A percentile compares a stretch with the other conserved stretches of the same genome.
Evolutionary conservation across 2,113 vertebrate species (phyloP).

Genomic region (Oryzias curvinotus): DNA sequence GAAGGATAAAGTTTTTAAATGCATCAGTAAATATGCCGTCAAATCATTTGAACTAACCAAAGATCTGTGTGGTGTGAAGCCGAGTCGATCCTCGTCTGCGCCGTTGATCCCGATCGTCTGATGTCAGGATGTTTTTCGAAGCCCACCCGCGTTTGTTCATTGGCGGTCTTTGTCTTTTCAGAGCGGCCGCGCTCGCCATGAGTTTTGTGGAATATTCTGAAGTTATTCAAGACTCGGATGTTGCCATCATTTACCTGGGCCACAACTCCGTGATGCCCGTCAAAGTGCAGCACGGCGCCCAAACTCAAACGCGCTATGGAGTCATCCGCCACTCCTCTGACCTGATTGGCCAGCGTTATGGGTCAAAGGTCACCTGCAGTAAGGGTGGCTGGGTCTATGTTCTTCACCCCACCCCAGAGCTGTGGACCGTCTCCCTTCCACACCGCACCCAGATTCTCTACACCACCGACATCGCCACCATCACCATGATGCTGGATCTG

Average conservation of each 20-base stretch:
- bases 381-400: constrained; percentile 96
- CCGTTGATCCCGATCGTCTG: no score
- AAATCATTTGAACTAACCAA: no score
- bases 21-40: no score
- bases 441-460: constrained; percentile 98
- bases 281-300: constrained; percentile 85
- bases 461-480: constrained; percentile 92
- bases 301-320: constrained; percentile 94
- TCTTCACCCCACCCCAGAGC: constrained; percentile 92
- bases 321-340: constrained; percentile 91
- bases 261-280: constrained; percentile 91
- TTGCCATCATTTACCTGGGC: constrained; percentile 89
- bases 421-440: constrained; percentile 93
- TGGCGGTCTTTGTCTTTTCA: background rate
- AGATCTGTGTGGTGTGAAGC: no score
- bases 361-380: constrained; percentile 94
- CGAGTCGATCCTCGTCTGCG: no score
- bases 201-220: constrained; percentile 92
- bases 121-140: background rate
- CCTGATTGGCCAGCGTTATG: constrained; percentile 90
- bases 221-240: constrained; percentile 88
- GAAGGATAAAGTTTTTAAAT: no score
- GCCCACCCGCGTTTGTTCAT: background rate
- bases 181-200: constrained; percentile 68
- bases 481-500: constrained; percentile 97